phyloP scores from a whole-genome alignment of 2,888 invertebrate genomes.

The Leptopilina drosophilae region DNA sequence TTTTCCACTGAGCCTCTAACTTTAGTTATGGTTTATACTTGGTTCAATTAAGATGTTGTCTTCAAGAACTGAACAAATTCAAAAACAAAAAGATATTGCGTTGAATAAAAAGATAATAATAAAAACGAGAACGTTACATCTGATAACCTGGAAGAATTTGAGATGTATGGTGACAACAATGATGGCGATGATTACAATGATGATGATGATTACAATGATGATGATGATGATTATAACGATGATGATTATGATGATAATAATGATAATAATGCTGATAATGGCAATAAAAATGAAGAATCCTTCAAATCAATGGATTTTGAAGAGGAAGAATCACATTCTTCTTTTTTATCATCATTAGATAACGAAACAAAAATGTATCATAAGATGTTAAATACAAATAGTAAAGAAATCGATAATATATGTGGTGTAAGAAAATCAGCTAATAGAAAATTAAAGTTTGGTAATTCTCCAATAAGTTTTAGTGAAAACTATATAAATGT shows the following conservation, averaged over 20 bases:
- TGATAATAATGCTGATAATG: not conserved
- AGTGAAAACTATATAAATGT: not conserved
- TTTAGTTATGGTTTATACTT: constrained; percentile 43
- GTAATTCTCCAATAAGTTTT: constrained; percentile 11
- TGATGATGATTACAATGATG: too few relatives aligned
- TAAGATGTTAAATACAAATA: not conserved
- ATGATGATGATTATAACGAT: too few relatives aligned
- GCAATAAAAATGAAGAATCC: not conserved
- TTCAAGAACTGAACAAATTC: constrained; percentile 11
- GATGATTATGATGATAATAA: too few relatives aligned
- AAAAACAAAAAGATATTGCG: constrained; percentile 8
- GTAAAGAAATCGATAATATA: constrained; percentile 5
- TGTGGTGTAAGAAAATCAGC: not conserved
- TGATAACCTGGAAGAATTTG: too few relatives aligned
- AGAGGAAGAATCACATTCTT: not conserved
- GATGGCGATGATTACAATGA: too few relatives aligned
- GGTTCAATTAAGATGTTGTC: not conserved
- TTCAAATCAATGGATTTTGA: not conserved
- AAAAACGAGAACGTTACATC: too few relatives aligned
- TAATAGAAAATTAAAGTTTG: not conserved
- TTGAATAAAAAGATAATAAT: constrained; percentile 8
- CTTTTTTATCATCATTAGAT: not conserved
- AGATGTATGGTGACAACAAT: too few relatives aligned
- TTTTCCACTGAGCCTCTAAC: not conserved
- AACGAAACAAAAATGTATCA: not conserved